Conservation (phyloP, 2,113 vertebrate genomes). For the Ptyas mucosa region DNA sequence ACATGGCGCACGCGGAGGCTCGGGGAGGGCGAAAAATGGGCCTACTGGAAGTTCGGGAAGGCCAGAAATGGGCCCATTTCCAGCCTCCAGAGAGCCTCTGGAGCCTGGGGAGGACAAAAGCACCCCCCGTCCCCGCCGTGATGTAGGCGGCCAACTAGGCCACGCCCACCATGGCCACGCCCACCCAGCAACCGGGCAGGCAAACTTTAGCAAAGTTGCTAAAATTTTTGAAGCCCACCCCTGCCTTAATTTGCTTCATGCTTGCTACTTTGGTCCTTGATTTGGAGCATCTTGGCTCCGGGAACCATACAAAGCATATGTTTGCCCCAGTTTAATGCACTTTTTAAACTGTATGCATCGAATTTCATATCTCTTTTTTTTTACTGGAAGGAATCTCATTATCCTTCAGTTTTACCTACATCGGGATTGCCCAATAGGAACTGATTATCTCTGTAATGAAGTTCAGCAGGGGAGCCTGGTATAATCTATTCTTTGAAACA, state of each 20-base stretch:
- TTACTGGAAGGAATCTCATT: slow-evolving; percentile 23
- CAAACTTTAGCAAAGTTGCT: too few species aligned
- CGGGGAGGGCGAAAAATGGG: too few species aligned
- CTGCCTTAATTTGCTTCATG: background rate
- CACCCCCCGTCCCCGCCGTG: too few species aligned
- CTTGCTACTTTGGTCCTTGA: background rate
- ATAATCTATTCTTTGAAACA: slow-evolving; percentile 36
- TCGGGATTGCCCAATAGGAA: slow-evolving; percentile 18
- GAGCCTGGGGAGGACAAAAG: too few species aligned
- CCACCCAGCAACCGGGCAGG: too few species aligned
- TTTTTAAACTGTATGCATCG: background rate
- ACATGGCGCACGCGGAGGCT: too few species aligned
- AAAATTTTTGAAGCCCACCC: too few species aligned
- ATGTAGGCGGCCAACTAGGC: too few species aligned
- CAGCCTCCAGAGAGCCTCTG: too few species aligned
- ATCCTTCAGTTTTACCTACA: slow-evolving; percentile 9
- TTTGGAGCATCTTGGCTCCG: background rate
- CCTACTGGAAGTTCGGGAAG: too few species aligned
- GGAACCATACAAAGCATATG: background rate
- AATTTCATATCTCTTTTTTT: slow-evolving; percentile 12
- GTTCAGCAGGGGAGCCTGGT: slow-evolving; percentile 24
- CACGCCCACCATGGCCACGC: too few species aligned
- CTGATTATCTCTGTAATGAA: slow-evolving; percentile 37
- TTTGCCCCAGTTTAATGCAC: background rate
- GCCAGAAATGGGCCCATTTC: too few species aligned